phyloP scores from a whole-genome alignment of 2,113 vertebrate genomes.

The Passer montanus region DNA sequence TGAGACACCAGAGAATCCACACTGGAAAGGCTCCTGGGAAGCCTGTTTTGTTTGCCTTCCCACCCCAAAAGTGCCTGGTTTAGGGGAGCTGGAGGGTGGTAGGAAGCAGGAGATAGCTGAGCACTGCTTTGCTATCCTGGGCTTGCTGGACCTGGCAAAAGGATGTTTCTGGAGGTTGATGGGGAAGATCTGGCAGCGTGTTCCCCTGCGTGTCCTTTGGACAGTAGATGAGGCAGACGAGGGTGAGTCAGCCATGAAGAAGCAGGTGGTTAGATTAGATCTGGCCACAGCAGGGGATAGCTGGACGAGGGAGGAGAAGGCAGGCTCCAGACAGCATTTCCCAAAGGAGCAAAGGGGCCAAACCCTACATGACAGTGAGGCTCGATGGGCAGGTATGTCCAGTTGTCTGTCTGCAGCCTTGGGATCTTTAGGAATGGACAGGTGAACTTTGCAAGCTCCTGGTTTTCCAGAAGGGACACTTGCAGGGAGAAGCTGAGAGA shows the following conservation, averaged over 20 bases:
- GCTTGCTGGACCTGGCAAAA: not conserved
- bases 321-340: not conserved
- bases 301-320: not conserved
- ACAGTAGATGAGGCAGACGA: not conserved
- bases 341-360: not conserved
- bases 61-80: not conserved
- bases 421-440: not conserved
- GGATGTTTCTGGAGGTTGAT: not conserved
- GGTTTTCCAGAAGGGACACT: not conserved
- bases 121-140: fast-evolving
- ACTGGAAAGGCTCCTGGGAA: not conserved
- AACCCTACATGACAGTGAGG: not conserved
- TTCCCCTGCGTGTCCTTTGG: not conserved
- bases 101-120: not conserved
- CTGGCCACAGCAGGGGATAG: not conserved
- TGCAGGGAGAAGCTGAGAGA: not conserved
- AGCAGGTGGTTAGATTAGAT: not conserved
- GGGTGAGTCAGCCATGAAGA: not conserved
- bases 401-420: not conserved
- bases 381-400: not conserved
- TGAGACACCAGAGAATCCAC: not conserved
- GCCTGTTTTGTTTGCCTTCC: not conserved
- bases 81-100: not conserved
- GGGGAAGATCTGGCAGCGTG: not conserved
- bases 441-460: not conserved